phyloP scores from a whole-genome alignment of 2,113 vertebrate species.

The Cervus canadensis region DNA sequence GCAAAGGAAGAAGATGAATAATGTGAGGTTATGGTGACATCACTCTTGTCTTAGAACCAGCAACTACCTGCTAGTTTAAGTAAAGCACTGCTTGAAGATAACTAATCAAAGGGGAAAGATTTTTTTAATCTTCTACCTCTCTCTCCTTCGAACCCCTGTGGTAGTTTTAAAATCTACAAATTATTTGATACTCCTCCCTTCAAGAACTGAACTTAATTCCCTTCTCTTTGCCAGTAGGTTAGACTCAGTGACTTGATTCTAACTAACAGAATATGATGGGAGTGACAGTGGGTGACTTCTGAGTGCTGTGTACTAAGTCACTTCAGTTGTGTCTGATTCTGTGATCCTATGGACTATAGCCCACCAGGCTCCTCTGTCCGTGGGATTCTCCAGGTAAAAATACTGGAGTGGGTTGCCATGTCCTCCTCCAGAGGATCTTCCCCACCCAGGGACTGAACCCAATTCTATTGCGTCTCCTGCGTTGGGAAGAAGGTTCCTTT shows the following conservation, averaged over 20 bases:
- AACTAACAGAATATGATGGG: neutral
- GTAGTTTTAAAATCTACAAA: neutral
- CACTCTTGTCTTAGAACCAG: neutral
- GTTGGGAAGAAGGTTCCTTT: neutral
- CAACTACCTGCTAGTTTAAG: neutral
- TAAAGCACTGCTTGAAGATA: neutral
- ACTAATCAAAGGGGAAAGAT: neutral
- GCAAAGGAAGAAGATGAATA: neutral
- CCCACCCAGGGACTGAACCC: neutral
- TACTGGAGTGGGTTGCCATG: neutral
- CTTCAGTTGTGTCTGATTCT: neutral
- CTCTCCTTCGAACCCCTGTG: neutral
- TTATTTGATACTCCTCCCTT: neutral
- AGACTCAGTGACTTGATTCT: neutral
- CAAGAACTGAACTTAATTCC: neutral
- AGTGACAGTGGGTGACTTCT: neutral
- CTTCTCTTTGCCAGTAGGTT: neutral
- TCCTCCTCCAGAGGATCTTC: neutral
- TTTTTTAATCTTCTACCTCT: neutral
- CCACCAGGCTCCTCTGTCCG: neutral
- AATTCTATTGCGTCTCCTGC: accelerated
- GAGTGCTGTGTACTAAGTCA: neutral
- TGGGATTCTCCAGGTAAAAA: neutral
- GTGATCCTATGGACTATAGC: neutral
- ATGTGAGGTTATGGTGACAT: neutral